Conservation (phyloP, 2,113 vertebrate species). For the Tursiops truncatus region DNA sequence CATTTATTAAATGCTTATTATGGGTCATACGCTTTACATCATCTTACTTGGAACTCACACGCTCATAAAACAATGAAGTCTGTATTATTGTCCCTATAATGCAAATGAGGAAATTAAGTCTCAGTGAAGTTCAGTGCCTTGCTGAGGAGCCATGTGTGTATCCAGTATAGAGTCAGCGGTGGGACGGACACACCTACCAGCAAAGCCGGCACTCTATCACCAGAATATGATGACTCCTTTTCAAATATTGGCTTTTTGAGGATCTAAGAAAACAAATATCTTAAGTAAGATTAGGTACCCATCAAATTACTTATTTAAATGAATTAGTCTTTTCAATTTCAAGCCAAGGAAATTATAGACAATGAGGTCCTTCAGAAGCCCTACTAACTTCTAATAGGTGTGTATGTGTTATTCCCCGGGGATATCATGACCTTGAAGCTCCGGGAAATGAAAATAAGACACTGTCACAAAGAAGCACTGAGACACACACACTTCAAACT, state of each 20-base stretch:
- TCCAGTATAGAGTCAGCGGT: background rate
- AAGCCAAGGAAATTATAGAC: background rate
- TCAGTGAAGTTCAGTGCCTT: background rate
- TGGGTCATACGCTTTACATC: background rate
- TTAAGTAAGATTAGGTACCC: background rate
- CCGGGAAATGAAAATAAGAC: background rate
- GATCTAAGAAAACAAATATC: background rate
- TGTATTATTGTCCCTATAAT: background rate
- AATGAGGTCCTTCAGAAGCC: background rate
- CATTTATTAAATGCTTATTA: background rate
- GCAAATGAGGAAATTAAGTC: background rate
- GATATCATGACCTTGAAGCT: background rate
- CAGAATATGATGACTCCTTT: background rate
- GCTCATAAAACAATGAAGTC: background rate
- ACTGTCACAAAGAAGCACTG: background rate
- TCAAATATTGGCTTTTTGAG: background rate
- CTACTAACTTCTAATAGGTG: background rate
- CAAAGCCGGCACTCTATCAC: background rate
- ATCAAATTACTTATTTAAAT: slow-evolving; percentile 42
- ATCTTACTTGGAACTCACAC: background rate
- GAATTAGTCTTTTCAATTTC: background rate
- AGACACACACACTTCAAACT: background rate
- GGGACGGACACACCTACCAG: background rate
- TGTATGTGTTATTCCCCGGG: background rate
- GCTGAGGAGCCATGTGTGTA: background rate